These are phyloP conservation scores for Drosophila suboccidentalis DNA, from an alignment of 2,888 invertebrate genomes.

Conservation along the genomic window DNA sequence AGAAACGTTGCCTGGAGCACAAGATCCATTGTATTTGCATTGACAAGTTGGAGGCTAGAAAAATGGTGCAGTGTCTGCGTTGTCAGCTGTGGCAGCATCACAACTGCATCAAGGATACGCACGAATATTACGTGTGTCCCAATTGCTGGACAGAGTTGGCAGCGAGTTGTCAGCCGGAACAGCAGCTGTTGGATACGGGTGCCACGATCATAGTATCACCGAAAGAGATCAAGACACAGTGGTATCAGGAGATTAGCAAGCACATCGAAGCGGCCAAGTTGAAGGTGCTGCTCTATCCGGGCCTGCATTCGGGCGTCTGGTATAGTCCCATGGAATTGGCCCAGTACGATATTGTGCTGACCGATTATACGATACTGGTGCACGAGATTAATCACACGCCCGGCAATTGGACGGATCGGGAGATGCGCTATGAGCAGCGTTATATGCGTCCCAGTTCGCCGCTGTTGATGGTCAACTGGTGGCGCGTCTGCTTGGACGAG, in stretches of 20 bases:
- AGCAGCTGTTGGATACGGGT: constrained; percentile 84
- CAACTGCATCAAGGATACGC: constrained; percentile 86
- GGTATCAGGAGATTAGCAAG: constrained; percentile 90
- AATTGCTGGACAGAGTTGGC: constrained; percentile 87
- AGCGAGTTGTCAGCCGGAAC: not conserved
- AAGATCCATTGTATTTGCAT: constrained; percentile 85
- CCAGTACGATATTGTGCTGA: constrained; percentile 90
- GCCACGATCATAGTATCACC: constrained; percentile 92
- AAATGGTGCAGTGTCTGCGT: constrained; percentile 86
- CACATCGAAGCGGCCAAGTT: constrained; percentile 86
- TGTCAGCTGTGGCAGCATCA: constrained; percentile 89
- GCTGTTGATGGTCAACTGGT: constrained; percentile 90
- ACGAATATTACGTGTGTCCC: constrained; percentile 88
- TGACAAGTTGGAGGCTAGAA: not conserved
- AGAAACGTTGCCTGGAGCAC: constrained; percentile 11
- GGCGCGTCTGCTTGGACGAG: constrained; percentile 92
- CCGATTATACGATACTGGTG: constrained; percentile 89
- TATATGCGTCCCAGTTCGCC: constrained; percentile 89
- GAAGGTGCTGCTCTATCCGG: constrained; percentile 87
- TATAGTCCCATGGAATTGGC: constrained; percentile 88
- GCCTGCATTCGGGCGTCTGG: constrained; percentile 84
- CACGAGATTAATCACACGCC: constrained; percentile 88
- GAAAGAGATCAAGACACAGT: constrained; percentile 89
- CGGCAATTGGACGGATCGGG: constrained; percentile 83
- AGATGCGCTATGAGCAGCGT: constrained; percentile 87